phyloP scores from a whole-genome alignment of 2,797 vertebrate species.

The Euthynnus affinis region DNA sequence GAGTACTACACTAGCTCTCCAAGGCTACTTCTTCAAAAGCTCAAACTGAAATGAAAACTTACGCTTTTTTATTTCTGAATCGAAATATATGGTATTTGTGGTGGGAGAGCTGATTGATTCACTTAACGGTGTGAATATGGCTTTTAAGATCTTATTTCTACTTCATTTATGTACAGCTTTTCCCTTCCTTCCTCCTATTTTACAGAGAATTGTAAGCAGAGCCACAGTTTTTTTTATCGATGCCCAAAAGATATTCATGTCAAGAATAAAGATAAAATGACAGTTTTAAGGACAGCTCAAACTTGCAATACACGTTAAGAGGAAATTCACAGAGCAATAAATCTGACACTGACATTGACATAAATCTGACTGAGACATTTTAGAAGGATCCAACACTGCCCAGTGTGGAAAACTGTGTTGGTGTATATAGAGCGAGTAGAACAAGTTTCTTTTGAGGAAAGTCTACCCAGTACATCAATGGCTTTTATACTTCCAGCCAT shows the following conservation, averaged over 20 bases:
- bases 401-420: conserved; percentile 28
- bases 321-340: conserved; percentile 30
- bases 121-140: conserved; percentile 10
- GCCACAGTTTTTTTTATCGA: not conserved
- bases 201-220: not conserved
- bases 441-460: conserved; percentile 42
- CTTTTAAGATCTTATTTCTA: conserved; percentile 9
- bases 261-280: conserved; percentile 41
- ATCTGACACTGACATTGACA: conserved; percentile 6
- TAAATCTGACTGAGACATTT: conserved; percentile 23
- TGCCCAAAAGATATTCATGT: conserved; percentile 29
- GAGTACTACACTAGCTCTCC: conserved; percentile 14
- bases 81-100: conserved; percentile 9
- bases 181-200: conserved; percentile 2
- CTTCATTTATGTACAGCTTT: not conserved
- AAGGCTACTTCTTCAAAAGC: conserved; percentile 38
- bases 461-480: conserved; percentile 35
- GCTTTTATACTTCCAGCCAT: conserved; percentile 37
- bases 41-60: conserved; percentile 26
- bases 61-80: conserved; percentile 19
- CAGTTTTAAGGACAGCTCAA: conserved; percentile 46
- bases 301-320: conserved; percentile 33
- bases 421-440: conserved; percentile 1
- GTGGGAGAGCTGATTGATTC: conserved; percentile 5
- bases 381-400: conserved; percentile 15